Evolutionary conservation across 2,113 vertebrate species (phyloP), one percentile per base, ranked within the genome.

Genomic region (Sceloporus tristichus): DNA sequence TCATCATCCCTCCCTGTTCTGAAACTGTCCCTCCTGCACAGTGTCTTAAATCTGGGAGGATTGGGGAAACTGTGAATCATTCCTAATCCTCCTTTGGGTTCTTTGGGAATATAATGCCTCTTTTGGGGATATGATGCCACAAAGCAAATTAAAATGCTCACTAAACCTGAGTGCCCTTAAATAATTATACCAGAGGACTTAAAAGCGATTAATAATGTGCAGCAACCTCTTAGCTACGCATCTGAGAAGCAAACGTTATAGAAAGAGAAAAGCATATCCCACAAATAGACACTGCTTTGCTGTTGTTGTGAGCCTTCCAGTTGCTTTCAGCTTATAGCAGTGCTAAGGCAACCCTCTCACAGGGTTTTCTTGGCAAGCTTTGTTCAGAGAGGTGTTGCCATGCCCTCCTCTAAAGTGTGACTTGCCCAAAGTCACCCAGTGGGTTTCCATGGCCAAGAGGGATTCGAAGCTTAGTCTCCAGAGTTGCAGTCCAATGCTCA

Each of bases 1-100:
- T 89, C 90, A 92, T 74, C n/a, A 1, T 88, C 86, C 74, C 83
- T 89, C 40, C n/a, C 40, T 38, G 16, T 48, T 87, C 73, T 68
- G 42, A 88, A 85, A 56, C 29, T 14, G 42, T 75, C 87, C 48
- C 14, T 79, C 66, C 84, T 76, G 59, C 77, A 79, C 65, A 8
- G 0, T 13, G 65, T 85, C 80, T 90, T 85, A 86, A n/a, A 68
- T 82, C 54, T 79, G 77, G 83, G 85, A 62, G 18, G 88, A 18
- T 9, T 79, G 70, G 90, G 90, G 76, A 66, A 71, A 40, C 27
- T 88, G 82, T 87, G n/a, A 62, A 85, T 85, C 80, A 91, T 89
- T 38, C 65, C 85, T 90, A 88, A 87, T 89, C 89, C 83, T 94
- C 90, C 88, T 91, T 90, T 83, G 79, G 74, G 88, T 87, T 65